Conservation (phyloP, 2,797 vertebrate species). For the Numenius phaeopus region DNA sequence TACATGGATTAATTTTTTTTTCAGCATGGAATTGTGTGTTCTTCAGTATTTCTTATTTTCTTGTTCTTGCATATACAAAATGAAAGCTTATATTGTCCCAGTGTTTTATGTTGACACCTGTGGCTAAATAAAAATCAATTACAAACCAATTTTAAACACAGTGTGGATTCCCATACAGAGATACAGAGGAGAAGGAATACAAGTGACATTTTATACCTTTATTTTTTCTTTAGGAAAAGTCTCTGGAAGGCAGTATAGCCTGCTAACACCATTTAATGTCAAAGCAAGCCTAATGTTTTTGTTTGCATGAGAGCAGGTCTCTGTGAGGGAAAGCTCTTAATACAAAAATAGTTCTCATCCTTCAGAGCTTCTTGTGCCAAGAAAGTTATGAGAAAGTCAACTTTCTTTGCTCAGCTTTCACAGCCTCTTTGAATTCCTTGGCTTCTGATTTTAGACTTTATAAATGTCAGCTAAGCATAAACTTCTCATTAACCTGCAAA, state of each 20-base stretch:
- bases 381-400: background rate
- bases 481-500: background rate
- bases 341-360: background rate
- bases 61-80: background rate
- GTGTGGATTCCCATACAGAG: background rate
- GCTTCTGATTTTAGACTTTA: background rate
- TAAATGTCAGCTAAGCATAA: background rate
- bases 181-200: constrained; percentile 14
- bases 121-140: constrained; percentile 56
- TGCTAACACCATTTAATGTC: constrained; percentile 36
- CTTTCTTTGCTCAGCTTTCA: background rate
- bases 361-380: background rate
- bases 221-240: background rate
- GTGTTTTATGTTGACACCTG: constrained; percentile 21
- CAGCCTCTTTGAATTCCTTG: background rate
- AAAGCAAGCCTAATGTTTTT: constrained; percentile 32
- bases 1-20: background rate
- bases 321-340: background rate
- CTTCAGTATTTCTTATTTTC: background rate
- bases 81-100: background rate
- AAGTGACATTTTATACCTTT: background rate
- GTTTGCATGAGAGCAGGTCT: background rate
- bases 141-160: constrained; percentile 54
- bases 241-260: background rate
- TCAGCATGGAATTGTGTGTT: background rate